Base-by-base conservation (phyloP, 2,797 vertebrate species). In the Peromyscus melanophrys region DNA sequence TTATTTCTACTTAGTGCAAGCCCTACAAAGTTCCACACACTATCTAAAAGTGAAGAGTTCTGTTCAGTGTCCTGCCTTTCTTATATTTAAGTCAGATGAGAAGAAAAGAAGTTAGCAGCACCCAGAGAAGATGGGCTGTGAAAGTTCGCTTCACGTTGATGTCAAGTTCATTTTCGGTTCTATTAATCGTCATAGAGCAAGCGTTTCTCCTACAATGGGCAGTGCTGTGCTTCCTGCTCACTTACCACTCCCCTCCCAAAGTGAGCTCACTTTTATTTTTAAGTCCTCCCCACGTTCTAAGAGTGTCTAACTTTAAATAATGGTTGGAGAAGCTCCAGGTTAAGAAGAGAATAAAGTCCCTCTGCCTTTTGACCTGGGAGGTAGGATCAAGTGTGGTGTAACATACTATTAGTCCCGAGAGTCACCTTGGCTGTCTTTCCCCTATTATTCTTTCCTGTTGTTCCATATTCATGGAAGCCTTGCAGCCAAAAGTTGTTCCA, bases 361-460 rank as follows among this genome's bases (percentile, higher is more conserved):
- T 46, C 94, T 95, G 85, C 88, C 63, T 90, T 96, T 52, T 97
- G 96, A 90, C 97, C 98, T 96, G 23, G 78, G 93, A 89, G 89
- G 80, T 94, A 71, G 82, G 94, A 94, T 95, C 93, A 94, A 97
- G 94, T 86, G 27, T 92, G 90, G 88, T 76, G 49, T 90, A 92
- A 92, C 96, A 76, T 96, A 96, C 69, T 76, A 95, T 85, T 87
- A 61, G 73, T 96, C 96, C 97, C 97, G 4, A 21, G 97, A 94
- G 94, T 87, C 96, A 94, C 96, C 97, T 95, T 95, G 82, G 90
- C 90, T 94, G 82, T 96, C 94, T 89, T 83, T 71, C 25, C 4
- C 93, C 95, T 86, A 81, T 94, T 92, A 96, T 96, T 97, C 97
- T 95, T 96, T 96, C 96, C 97, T 97, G 95, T 96, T 97, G 67